Evolutionary conservation across 2,797 vertebrate genomes (phyloP), one percentile per base, ranked within the genome.

Genomic region (Kryptopterus vitreolus): DNA sequence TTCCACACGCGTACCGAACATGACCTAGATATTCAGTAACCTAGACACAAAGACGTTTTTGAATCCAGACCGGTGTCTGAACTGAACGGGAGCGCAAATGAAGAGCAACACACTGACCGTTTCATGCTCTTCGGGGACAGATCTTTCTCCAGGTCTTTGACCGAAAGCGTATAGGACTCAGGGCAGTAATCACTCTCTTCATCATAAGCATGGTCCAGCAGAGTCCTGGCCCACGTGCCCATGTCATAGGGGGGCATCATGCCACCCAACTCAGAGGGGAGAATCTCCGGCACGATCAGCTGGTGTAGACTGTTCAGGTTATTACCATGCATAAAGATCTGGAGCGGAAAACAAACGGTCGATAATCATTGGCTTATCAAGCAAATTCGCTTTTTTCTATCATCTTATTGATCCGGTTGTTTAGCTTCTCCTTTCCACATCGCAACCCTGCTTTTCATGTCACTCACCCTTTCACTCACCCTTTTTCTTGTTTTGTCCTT

Each of bases 251-350:
- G 98, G 0, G 98, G 98, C 90, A 98, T 90, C 97, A 99, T 98
- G 74, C 98, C 98, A 22, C 98, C 98, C 83, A 99, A 96, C 86
- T 99, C 98, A 1, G 98, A 99, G 46, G 98, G 98, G 66, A 99
- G 87, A 87, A 99, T 99, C 94, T 99, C 98, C 0, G 98, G 98
- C 87, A 98, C 95, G 87, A 99, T 97, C 69, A 99, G 94, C 89
- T 96, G 97, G 89, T 99, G 98, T 76, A 99, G 93, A 88, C 97
- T 99, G 90, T 98, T 99, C 88, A 99, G 94, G 87, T 99, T 99
- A 91, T 99, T 99, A 8, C 98, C 98, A 66, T 99, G 98, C 91
- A 99, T 95, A 92, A 99, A 99, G 95, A 99, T 99, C 98, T 99
- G 87, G 71, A 33, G n/a, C 38, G 55, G 33, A 76, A 58, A 52